Evolutionary conservation across 2,888 invertebrate species (phyloP).

Genomic region (Molorchus minor): DNA sequence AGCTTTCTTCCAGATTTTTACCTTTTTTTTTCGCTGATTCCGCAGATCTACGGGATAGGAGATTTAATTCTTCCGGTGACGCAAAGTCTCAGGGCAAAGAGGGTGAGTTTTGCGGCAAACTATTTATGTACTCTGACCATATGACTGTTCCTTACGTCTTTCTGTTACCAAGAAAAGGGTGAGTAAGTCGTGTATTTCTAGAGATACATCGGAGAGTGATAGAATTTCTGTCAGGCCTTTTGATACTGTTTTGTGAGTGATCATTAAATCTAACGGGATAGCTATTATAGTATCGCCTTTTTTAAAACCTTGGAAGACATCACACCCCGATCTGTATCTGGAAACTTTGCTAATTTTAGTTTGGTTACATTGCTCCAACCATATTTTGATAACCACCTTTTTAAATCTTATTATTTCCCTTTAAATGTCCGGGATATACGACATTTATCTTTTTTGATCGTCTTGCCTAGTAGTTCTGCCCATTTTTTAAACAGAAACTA

Average conservation of each 20-base stretch:
- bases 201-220: slow-evolving; percentile 44
- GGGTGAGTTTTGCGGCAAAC: slow-evolving; percentile 71
- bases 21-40: slow-evolving; percentile 66
- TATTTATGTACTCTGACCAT: slow-evolving; percentile 74
- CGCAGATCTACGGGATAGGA: slow-evolving; percentile 69
- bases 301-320: slow-evolving; percentile 68
- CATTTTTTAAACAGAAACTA: too few relatives aligned
- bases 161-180: slow-evolving; percentile 79
- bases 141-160: slow-evolving; percentile 68
- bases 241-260: slow-evolving; percentile 57
- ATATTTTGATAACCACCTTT: slow-evolving; percentile 65
- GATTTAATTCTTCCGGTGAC: slow-evolving; percentile 65
- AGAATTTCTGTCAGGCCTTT: slow-evolving; percentile 12
- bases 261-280: slow-evolving; percentile 69
- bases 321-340: slow-evolving; percentile 78
- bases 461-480: slow-evolving; percentile 65
- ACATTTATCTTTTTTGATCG: slow-evolving; percentile 52
- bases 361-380: slow-evolving; percentile 69
- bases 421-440: slow-evolving; percentile 55
- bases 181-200: slow-evolving; percentile 77
- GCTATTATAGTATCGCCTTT: slow-evolving; percentile 70
- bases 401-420: slow-evolving; percentile 59
- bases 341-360: slow-evolving; percentile 69
- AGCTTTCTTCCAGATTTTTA: slow-evolving; percentile 62
- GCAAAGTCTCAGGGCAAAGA: slow-evolving; percentile 77